Base-by-base conservation (phyloP, 2,888 invertebrate species). In the Pasiphila rectangulata region DNA sequence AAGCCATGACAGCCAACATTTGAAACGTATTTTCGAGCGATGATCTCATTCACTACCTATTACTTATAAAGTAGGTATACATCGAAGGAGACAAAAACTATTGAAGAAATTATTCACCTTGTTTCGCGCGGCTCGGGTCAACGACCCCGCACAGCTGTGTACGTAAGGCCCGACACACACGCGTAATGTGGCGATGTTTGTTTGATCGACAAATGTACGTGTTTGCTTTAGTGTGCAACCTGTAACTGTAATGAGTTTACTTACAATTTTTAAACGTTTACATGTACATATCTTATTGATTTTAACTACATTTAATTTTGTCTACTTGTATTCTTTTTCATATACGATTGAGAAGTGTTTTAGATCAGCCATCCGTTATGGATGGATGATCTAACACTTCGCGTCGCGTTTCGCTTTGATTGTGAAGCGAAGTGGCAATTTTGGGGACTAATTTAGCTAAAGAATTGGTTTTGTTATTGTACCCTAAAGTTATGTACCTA, bases 71-170 rank as follows among this genome's bases (percentile, higher is more conserved):
- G 30, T 36, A 21, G 20, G 13, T 27, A 27, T 27, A 67, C 69
- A 61, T 63, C 60, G 64, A 59, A 57, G 63, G 61, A 72, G 67
- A 76, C 74, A 79, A 81, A 81, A 79, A 75, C 66, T 71, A 54
- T 55, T 58, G 62, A 63, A 63, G 65, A 69, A 69, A 69, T 79
- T 74, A 79, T 80, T 85, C 82, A 85, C 86, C 83, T 85, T 83
- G 82, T 83, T 85, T 83, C 75, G 79, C 76, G 73, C 73, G 72
- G 51, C 64, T 61, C 64, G 65, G 83, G 75, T 62, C 82, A 79
- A 63, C 72, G 82, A 84, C 84, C 85, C 65, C 64, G 47, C 76
- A 75, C 85, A 85, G 85, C 85, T 85, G 85, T 79, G 68, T 45
- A 51, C 27, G 56, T 51, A 79, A 70, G 64, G 56, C 25, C 5